phyloP scores from a whole-genome alignment of 2,797 vertebrate genomes.

The Allobates femoralis region DNA sequence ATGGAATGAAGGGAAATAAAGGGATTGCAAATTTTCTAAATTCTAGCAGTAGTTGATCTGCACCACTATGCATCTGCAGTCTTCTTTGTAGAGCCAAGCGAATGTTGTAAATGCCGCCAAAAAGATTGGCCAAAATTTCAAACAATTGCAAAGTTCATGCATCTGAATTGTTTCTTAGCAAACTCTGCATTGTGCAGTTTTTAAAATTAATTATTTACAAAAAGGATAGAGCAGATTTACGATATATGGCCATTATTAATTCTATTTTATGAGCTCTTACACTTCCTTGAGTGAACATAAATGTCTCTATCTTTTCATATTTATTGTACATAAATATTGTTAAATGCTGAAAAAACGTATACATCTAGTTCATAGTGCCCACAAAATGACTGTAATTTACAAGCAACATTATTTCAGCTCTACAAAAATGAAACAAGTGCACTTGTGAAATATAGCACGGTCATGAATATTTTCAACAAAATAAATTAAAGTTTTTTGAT shows the following conservation, averaged over 20 bases:
- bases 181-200: neutral
- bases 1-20: no score
- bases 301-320: conserved; percentile 33
- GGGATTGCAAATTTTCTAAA: no score
- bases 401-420: conserved; percentile 9
- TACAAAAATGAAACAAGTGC: conserved; percentile 19
- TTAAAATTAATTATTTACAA: conserved; percentile 5
- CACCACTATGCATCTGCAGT: neutral
- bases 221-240: neutral
- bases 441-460: neutral
- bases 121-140: neutral
- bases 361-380: conserved; percentile 9
- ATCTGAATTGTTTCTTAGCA: neutral
- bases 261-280: conserved; percentile 15
- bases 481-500: conserved; percentile 41
- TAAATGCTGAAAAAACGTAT: conserved; percentile 17
- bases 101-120: neutral
- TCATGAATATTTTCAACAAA: conserved; percentile 49
- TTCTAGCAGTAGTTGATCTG: neutral
- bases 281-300: neutral
- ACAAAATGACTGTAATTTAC: conserved; percentile 14
- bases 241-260: conserved; percentile 14
- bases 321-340: conserved; percentile 25
- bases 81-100: neutral
- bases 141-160: neutral